These are phyloP conservation scores for Ceratina japonica DNA, from an alignment of 1,140 invertebrate genomes.

Conservation along the genomic window DNA sequence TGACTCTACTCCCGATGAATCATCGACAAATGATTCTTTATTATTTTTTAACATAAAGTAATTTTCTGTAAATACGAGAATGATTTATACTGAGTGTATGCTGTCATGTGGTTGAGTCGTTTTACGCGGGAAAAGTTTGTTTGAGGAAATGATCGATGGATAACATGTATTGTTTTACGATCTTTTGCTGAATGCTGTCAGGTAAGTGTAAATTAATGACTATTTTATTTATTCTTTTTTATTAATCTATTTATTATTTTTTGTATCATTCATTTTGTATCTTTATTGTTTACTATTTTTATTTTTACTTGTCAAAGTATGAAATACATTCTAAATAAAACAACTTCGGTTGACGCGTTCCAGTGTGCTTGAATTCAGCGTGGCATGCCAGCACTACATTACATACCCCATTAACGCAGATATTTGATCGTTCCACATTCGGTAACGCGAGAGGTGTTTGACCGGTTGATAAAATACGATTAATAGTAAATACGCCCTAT, in stretches of 20 bases:
- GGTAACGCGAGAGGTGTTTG: constrained; percentile 24
- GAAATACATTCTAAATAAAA: neutral
- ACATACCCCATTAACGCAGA: constrained; percentile 54
- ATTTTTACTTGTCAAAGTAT: neutral
- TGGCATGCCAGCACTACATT: constrained; percentile 46
- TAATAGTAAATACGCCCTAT: neutral
- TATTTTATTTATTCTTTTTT: too few species aligned
- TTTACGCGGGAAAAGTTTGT: constrained; percentile 24
- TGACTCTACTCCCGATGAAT: neutral
- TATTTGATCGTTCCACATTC: constrained; percentile 68
- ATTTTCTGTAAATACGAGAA: neutral
- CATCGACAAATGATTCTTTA: neutral
- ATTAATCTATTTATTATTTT: too few species aligned
- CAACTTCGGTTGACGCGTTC: constrained; percentile 26
- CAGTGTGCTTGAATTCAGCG: constrained; percentile 11
- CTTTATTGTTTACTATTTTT: neutral
- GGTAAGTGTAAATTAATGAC: constrained; percentile 31
- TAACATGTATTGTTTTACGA: constrained; percentile 50
- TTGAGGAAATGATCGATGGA: constrained; percentile 34
- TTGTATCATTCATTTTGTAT: neutral
- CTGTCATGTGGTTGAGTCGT: constrained; percentile 7
- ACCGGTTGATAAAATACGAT: constrained; percentile 15
- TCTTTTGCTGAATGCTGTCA: constrained; percentile 52
- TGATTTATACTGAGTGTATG: constrained; percentile 1
- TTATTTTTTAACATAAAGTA: neutral